Percentiles rank a stretch among this genome's conserved stretches.
Evolutionary conservation across 2,797 vertebrate genomes (phyloP).

Genomic region (Pseudochirops cupreus): DNA sequence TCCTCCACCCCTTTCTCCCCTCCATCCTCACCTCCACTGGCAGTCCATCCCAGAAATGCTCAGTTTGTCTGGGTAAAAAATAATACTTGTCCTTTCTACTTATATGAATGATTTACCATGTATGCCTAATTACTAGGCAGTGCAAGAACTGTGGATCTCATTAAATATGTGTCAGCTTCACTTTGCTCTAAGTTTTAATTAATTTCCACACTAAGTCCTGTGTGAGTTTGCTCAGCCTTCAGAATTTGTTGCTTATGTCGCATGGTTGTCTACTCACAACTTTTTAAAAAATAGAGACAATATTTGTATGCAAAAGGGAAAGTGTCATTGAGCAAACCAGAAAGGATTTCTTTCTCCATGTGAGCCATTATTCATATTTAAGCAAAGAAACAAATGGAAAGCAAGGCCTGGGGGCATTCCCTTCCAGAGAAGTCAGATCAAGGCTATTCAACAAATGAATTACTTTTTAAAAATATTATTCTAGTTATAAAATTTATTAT

Average conservation of each 20-base stretch:
- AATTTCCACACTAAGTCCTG: slow-evolving; percentile 52
- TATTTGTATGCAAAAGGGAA: slow-evolving; percentile 68
- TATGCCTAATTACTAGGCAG: slow-evolving; percentile 47
- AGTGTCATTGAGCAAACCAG: slow-evolving; percentile 55
- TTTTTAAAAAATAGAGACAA: slow-evolving; percentile 37
- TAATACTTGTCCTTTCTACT: not conserved
- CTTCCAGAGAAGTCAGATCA: slow-evolving; percentile 78
- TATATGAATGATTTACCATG: slow-evolving; percentile 35
- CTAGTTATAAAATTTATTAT: slow-evolving; percentile 65
- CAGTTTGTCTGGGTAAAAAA: not conserved
- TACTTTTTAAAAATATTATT: slow-evolving; percentile 56
- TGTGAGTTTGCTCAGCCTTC: slow-evolving; percentile 3
- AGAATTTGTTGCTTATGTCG: slow-evolving; percentile 35
- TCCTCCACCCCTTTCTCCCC: not conserved
- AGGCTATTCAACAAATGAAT: slow-evolving; percentile 75
- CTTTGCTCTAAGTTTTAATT: slow-evolving; percentile 60
- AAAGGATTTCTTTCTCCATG: slow-evolving; percentile 65
- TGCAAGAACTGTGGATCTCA: slow-evolving; percentile 47
- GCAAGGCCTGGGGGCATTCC: slow-evolving; percentile 66
- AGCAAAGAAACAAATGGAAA: slow-evolving; percentile 74
- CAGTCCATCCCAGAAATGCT: not conserved
- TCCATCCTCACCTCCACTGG: not conserved
- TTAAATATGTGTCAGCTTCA: slow-evolving; percentile 62
- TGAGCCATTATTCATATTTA: slow-evolving; percentile 67
- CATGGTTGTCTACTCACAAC: slow-evolving; percentile 36